Base-by-base conservation (phyloP, 2,888 invertebrate species). In the Megamerina dolium region DNA sequence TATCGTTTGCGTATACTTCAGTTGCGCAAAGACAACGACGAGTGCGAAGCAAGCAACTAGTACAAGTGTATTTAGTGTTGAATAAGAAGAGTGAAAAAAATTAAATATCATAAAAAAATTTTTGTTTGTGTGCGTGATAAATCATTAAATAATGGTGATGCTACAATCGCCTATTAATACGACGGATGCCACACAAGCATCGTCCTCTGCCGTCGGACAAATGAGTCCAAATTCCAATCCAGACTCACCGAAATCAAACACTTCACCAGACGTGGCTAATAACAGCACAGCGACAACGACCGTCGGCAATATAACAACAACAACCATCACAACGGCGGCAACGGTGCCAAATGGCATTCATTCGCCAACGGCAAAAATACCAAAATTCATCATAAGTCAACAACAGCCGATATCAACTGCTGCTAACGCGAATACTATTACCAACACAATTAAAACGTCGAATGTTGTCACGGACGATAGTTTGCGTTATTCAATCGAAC, bases 121-220 rank as follows among this genome's bases (percentile, higher is more conserved):
- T 32, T 30, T n/a, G n/a, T n/a, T n/a, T n/a, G n/a, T n/a, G n/a
- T n/a, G n/a, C n/a, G n/a, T n/a, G n/a, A n/a, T n/a, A n/a, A n/a
- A n/a, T n/a, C n/a, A n/a, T n/a, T 18, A 9, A 48, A 38, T 54
- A 43, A 72, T 72, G 72, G 72, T 72, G 63, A 72, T 72, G 72
- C 58, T 72, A 58, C 72, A 70, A 52, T 66, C 72, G 50, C 64
- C 64, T 39, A 54, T 62, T 51, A 59, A 63, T 59, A 31, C 50
- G 45, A 54, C 50, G 48, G 62, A 63, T 49, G 47, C 45, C 20
- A 35, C 50, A 10, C 52, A 52, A 14, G 17, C 49, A 27, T 46
- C 56, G 10, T 52, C 60, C 27, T n/a, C n/a, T n/a, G 55, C 63
- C 50, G 55, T 63, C 52, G 54, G 56, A 1, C 63, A 68, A 35